phyloP scores from a whole-genome alignment of 2,797 vertebrate species.

The Pyrocephalus nanus region DNA sequence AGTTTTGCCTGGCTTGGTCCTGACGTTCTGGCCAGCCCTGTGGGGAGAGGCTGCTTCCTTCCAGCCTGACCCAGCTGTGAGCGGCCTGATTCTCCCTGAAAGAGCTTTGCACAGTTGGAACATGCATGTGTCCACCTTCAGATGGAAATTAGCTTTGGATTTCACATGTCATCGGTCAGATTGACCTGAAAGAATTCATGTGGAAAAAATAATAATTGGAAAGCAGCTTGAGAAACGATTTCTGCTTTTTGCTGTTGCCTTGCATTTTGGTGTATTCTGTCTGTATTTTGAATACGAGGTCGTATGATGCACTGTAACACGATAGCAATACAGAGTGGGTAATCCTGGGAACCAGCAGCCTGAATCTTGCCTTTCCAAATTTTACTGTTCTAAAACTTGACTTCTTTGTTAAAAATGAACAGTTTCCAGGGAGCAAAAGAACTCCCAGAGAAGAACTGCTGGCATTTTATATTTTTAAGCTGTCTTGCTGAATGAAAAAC shows the following conservation, averaged over 20 bases:
- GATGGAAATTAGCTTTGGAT: neutral
- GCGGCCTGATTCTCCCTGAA: neutral
- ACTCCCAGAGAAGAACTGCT: constrained; percentile 49
- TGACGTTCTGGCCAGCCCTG: rapidly evolving
- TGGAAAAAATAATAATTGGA: neutral
- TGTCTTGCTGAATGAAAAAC: constrained; percentile 60
- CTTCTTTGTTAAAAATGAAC: constrained; percentile 54
- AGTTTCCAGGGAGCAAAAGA: constrained; percentile 49
- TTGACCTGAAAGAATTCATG: neutral
- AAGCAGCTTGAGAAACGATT: constrained; percentile 48
- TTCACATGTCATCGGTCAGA: neutral
- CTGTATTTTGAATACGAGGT: neutral
- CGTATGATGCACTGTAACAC: constrained; percentile 14
- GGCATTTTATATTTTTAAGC: constrained; percentile 61
- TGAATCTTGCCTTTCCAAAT: constrained; percentile 28
- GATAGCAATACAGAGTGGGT: constrained; percentile 17
- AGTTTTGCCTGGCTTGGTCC: neutral
- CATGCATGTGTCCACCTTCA: neutral
- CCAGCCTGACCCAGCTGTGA: neutral
- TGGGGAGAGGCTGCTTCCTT: neutral
- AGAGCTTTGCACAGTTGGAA: neutral
- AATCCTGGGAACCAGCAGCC: constrained; percentile 57
- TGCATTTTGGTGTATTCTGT: neutral
- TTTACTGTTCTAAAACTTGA: constrained; percentile 54
- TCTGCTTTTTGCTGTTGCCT: neutral